Base-by-base conservation (phyloP, 1,140 invertebrate species). In the Araneus ventricosus region DNA sequence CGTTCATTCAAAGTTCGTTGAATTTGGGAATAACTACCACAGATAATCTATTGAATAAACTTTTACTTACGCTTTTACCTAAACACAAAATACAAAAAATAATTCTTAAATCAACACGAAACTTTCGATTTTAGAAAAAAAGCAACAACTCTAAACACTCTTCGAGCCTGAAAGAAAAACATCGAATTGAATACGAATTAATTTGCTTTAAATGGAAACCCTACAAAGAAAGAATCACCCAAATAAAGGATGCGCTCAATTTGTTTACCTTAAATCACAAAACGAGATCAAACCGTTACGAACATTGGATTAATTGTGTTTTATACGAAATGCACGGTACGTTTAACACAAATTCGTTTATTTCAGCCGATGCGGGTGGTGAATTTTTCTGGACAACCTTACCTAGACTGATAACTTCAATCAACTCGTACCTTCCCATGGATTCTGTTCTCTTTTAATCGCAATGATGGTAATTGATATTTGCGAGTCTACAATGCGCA, bases 391-490 rank as follows among this genome's bases (percentile, higher is more conserved):
- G 20, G 10, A 14, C 30, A 34, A 30, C 14, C 22, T 63, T 24
- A 63, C 59, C 59, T n/a, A 63, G 67, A 34, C 67, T 75, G 30
- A 34, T 67, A 67, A 75, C 14, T 75, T 75, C 67, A 34, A 75
- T 75, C 27, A 75, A 30, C 59, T 75, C 27, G 17, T 34, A 34
- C 67, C 30, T 20, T 75, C 17, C 4, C 30, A 20, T 17, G 5
- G 30, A 17, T 84, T 57, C 41, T 14, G 45, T 14, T 45, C 80
- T 45, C 39, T 84, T 84, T 84, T 84, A 84, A 84, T 84, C 39
- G 39, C 24, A 52, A 27, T 27, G 80, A 84, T 22, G 45, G 80
- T 52, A 84, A 84, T 57, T 84, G 80, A 84, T 84, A 84, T 84
- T 84, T 84, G 80, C 45, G 80, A 52, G 39, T 84, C 39, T 30